Evolutionary conservation across 2,113 vertebrate genomes (phyloP).

Genomic region (Xiphias gladius): DNA sequence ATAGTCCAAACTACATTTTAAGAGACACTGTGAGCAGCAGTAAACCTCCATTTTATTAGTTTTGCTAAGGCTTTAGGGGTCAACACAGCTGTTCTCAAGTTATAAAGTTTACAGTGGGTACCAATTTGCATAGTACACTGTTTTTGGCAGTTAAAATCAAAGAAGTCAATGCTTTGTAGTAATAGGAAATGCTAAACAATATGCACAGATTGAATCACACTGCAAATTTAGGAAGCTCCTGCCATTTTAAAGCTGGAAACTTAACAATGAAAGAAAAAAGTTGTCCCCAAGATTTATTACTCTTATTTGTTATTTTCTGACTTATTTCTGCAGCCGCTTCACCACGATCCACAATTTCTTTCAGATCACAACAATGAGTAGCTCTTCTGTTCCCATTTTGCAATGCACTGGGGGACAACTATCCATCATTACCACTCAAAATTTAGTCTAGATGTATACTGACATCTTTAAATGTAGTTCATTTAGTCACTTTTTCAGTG

Average conservation of each 20-base stretch:
- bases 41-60: constrained; percentile 32
- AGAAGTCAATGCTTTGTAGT: neutral
- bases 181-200: constrained; percentile 11
- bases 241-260: constrained; percentile 9
- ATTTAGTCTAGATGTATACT: neutral
- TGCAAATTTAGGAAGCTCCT: constrained; percentile 9
- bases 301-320: neutral
- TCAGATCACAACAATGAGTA: neutral
- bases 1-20: constrained; percentile 30
- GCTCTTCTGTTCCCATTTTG: neutral
- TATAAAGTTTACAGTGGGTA: neutral
- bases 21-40: constrained; percentile 14
- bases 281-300: neutral
- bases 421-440: neutral
- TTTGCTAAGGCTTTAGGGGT: neutral
- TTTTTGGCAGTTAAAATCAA: neutral
- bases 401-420: neutral
- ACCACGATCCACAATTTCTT: constrained; percentile 1
- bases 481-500: neutral
- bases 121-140: constrained; percentile 14
- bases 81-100: constrained; percentile 3
- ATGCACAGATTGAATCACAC: constrained; percentile 4
- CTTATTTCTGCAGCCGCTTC: neutral
- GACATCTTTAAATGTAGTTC: neutral
- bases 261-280: neutral